phyloP scores from a whole-genome alignment of 2,888 invertebrate genomes.

The Gymnocheta viridis region DNA sequence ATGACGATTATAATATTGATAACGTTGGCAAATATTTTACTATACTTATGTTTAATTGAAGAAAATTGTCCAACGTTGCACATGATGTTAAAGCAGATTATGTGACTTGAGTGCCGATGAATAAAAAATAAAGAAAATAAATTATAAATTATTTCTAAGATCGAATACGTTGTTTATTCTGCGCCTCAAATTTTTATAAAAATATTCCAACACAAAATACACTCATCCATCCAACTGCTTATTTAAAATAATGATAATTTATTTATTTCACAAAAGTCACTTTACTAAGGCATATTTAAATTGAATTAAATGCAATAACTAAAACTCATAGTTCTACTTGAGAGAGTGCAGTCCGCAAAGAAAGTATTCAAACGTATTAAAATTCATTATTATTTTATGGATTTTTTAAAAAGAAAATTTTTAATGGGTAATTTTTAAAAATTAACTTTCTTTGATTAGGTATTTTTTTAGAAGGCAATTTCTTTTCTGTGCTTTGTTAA shows the following conservation, averaged over 20 bases:
- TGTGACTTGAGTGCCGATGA: not conserved
- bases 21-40: constrained; percentile 31
- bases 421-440: not conserved
- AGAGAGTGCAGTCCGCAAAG: not conserved
- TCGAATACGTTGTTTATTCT: constrained; percentile 9
- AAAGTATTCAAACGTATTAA: not conserved
- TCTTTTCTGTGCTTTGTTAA: no score
- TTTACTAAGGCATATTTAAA: constrained; percentile 69
- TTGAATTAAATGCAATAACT: constrained; percentile 71
- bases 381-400: not conserved
- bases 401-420: not conserved
- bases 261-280: constrained; percentile 62
- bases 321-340: constrained; percentile 17
- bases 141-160: constrained; percentile 1
- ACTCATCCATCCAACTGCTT: not conserved
- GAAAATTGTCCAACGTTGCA: constrained; percentile 20
- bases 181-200: not conserved
- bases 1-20: constrained; percentile 60
- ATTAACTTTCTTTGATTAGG: no score
- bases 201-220: constrained; percentile 4
- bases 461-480: no score
- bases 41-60: constrained; percentile 36
- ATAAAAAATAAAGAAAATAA: not conserved
- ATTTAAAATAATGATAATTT: constrained; percentile 60
- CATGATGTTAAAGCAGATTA: not conserved